Evolutionary conservation across 2,888 invertebrate species (phyloP).

Genomic region (Netelia inedita): DNA sequence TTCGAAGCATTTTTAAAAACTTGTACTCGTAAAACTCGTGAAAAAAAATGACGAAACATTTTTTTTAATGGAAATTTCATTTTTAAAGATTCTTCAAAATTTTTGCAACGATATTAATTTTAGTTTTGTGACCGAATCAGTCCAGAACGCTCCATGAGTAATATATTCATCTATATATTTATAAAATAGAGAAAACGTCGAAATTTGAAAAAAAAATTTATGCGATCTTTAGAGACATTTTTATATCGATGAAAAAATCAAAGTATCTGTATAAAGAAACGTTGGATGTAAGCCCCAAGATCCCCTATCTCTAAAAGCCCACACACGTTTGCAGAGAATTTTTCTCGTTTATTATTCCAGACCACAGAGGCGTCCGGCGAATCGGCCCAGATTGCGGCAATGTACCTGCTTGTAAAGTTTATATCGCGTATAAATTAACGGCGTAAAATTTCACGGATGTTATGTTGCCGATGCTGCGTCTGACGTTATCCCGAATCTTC

Average conservation of each 20-base stretch:
- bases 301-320: background rate
- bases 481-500: slow-evolving; percentile 35
- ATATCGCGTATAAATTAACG: slow-evolving; percentile 63
- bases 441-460: slow-evolving; percentile 57
- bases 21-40: no score
- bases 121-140: no score
- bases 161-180: background rate
- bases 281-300: background rate
- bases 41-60: no score
- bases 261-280: background rate
- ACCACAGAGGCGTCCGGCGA: slow-evolving; percentile 54
- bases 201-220: background rate
- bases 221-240: background rate
- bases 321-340: slow-evolving; percentile 3
- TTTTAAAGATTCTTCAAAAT: no score
- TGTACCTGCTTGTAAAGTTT: slow-evolving; percentile 48
- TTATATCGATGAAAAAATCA: slow-evolving; percentile 4
- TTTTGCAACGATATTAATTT: no score
- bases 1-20: no score
- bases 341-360: slow-evolving; percentile 68
- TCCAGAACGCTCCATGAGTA: no score
- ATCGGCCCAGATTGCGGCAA: slow-evolving; percentile 36
- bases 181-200: background rate
- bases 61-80: no score
- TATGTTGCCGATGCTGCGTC: slow-evolving; percentile 34